Evolutionary conservation across 2,888 invertebrate genomes (phyloP).

Genomic region (Dermolepida albohirtum): DNA sequence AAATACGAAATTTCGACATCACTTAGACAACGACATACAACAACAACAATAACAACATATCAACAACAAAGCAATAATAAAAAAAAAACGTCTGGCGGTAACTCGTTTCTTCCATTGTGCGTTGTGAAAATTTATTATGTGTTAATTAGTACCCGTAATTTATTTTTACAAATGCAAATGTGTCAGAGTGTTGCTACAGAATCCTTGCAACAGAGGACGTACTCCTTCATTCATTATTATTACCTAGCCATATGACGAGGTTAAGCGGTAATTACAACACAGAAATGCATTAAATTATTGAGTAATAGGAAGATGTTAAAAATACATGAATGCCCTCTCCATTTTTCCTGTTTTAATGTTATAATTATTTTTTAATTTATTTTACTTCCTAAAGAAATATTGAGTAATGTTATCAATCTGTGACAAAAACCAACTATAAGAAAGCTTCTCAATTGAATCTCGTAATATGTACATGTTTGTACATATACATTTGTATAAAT

Average conservation of each 20-base stretch:
- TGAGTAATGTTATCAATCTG: no score
- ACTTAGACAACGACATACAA: conserved; percentile 9
- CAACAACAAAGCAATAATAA: conserved; percentile 6
- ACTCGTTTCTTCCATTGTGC: conserved; percentile 25
- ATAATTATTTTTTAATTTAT: no score
- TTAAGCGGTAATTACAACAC: conserved; percentile 28
- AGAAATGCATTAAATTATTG: conserved; percentile 11
- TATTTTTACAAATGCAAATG: conserved; percentile 40
- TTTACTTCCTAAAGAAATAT: no score
- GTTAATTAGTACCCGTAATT: conserved; percentile 41
- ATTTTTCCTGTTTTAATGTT: conserved; percentile 7
- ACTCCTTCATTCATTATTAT: conserved; percentile 13
- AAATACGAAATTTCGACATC: conserved; percentile 32
- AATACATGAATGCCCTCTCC: conserved; percentile 20
- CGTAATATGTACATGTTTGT: no score
- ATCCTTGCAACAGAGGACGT: conserved; percentile 36
- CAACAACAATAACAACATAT: conserved; percentile 1
- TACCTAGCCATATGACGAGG: conserved; percentile 23
- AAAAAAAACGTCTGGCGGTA: conserved; percentile 4
- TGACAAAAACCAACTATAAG: no score
- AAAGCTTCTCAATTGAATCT: no score
- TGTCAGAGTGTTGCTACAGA: conserved; percentile 30
- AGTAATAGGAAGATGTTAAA: conserved; percentile 12
- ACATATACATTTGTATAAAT: no score
- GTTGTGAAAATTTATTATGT: conserved; percentile 42